Evolutionary conservation across 2,797 vertebrate species (phyloP), one percentile per base, ranked within the genome.

Genomic region (Molossus alvarezi): DNA sequence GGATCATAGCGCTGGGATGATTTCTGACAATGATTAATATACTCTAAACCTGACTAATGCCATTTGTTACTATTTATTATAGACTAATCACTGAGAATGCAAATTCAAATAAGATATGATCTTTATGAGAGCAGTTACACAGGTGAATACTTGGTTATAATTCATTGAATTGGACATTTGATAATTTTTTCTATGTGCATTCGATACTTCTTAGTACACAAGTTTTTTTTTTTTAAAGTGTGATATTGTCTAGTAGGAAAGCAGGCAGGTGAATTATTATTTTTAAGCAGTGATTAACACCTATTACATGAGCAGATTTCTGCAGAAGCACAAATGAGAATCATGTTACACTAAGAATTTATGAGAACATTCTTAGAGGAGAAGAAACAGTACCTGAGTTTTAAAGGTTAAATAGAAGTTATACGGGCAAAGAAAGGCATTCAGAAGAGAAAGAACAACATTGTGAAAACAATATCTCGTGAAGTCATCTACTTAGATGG

Each of bases 351-450:
- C 23, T 88, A 58, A 11, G 60, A 20, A 90, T 69, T 94, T 88
- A 33, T 60, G 55, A 88, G 60, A 82, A 92, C 64, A 73, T 90
- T 93, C 21, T 57, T 81, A 90, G 18, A 89, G 53, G 18, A 87
- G 45, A 41, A 80, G 33, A 51, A 2, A 82, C 7, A 83, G 10
- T 84, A 48, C 75, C 27, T 92, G 62, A 65, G 7, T 93, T 84
- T 93, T 81, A 81, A 97, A 73, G 48, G 58, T 89, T 88, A 76
- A 20, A 14, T 80, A 21, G 33, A 87, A 94, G 58, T 37, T 85
- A 79, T 72, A 48, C 2, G 64, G 8, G 25, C n/a, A 65, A 76
- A 67, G 87, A 73, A 88, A 58, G 64, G 5, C 6, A 25, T 33
- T 94, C 18, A 48, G 48, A 91, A 53, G 23, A 93, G 48, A 75